Conservation (phyloP, 2,888 invertebrate genomes). For the Phymatocera aterrima region DNA sequence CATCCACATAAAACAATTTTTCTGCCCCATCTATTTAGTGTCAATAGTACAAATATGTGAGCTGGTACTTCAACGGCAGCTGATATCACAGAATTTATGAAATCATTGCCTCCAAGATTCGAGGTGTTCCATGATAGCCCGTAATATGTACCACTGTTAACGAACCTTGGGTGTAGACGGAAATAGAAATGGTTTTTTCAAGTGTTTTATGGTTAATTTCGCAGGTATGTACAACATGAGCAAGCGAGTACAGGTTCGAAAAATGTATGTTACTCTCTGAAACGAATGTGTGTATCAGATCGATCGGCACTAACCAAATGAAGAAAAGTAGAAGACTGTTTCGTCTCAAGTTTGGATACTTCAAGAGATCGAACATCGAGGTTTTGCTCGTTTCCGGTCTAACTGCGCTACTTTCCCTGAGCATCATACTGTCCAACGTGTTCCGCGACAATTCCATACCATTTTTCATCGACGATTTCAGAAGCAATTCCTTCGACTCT, state of each 20-base stretch:
- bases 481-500: slow-evolving; percentile 80
- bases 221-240: no score
- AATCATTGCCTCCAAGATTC: slow-evolving; percentile 83
- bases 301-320: slow-evolving; percentile 79
- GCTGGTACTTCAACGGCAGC: slow-evolving; percentile 87
- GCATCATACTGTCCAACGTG: slow-evolving; percentile 76
- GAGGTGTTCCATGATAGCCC: slow-evolving; percentile 87
- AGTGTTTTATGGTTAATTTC: neutral
- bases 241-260: no score
- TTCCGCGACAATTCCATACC: slow-evolving; percentile 78
- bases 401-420: slow-evolving; percentile 70
- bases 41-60: slow-evolving; percentile 80
- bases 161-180: slow-evolving; percentile 79
- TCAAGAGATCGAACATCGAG: slow-evolving; percentile 79
- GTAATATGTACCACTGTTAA: slow-evolving; percentile 87
- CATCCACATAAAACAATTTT: slow-evolving; percentile 83
- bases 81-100: slow-evolving; percentile 84
- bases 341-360: slow-evolving; percentile 80
- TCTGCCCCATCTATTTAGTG: slow-evolving; percentile 83
- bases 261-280: no score
- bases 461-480: slow-evolving; percentile 81
- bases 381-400: slow-evolving; percentile 72
- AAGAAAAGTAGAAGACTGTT: slow-evolving; percentile 83
- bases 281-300: no score
- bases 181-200: neutral